A percentile compares a stretch with the other conserved stretches of the same genome.
phyloP scores from a whole-genome alignment of 1,140 invertebrate genomes.

The Drosophila sucinea region DNA sequence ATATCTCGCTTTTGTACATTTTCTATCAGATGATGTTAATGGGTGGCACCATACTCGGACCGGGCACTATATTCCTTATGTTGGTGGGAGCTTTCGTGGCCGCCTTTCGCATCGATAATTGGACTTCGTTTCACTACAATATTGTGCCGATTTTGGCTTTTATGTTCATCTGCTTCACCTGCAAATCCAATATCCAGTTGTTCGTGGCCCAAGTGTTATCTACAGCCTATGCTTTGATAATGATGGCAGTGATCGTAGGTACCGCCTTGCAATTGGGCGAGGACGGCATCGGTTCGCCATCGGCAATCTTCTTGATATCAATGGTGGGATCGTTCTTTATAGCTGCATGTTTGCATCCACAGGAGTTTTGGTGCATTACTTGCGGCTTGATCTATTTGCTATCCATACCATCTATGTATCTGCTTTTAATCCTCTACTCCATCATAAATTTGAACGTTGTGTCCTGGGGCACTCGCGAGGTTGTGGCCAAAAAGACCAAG shows the following conservation, averaged over 20 bases:
- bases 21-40: constrained; percentile 95
- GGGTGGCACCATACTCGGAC: constrained; percentile 94
- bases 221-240: constrained; percentile 97
- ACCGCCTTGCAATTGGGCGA: constrained; percentile 97
- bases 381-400: constrained; percentile 97
- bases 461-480: constrained; percentile 99
- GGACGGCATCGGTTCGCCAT: constrained; percentile 96
- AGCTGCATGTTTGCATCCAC: constrained; percentile 98
- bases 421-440: constrained; percentile 98
- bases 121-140: constrained; percentile 95
- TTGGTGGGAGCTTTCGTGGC: constrained; percentile 97
- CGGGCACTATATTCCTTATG: constrained; percentile 98
- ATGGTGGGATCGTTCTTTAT: constrained; percentile 97
- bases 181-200: constrained; percentile 95
- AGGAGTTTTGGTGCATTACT: constrained; percentile 99
- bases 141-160: constrained; percentile 93
- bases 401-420: constrained; percentile 98
- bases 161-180: constrained; percentile 96
- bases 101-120: constrained; percentile 94
- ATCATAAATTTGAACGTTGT: constrained; percentile 99
- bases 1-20: constrained; percentile 97
- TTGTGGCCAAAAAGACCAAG: constrained; percentile 97
- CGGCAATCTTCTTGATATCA: constrained; percentile 98
- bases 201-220: constrained; percentile 97
- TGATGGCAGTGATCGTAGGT: constrained; percentile 99